Percentiles rank a stretch among this genome's conserved stretches.
phyloP scores from a whole-genome alignment of 1,140 invertebrate genomes.

The Lysiphlebus fabarum region DNA sequence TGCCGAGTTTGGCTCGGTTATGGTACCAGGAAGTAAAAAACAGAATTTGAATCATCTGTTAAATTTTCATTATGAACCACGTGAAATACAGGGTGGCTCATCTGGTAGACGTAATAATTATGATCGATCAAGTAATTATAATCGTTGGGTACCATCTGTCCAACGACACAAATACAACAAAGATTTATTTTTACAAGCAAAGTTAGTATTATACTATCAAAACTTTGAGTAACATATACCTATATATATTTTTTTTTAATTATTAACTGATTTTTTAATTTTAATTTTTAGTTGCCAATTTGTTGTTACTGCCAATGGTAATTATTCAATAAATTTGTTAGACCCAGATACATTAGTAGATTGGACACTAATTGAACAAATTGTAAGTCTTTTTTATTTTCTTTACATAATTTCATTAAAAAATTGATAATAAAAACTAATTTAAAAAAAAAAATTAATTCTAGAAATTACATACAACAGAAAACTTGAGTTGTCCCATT shows the following conservation, averaged over 20 bases:
- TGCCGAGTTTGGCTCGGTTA: conserved; percentile 77
- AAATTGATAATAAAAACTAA: no score
- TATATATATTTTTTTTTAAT: neutral
- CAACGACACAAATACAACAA: conserved; percentile 78
- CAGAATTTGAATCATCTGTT: conserved; percentile 89
- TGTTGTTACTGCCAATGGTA: conserved; percentile 76
- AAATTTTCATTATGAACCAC: conserved; percentile 77
- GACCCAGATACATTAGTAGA: conserved; percentile 88
- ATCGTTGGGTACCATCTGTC: conserved; percentile 51
- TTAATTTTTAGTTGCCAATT: conserved; percentile 85
- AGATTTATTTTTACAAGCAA: conserved; percentile 90
- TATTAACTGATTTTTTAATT: conserved; percentile 14
- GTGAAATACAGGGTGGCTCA: conserved; percentile 49
- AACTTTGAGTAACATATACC: no score
- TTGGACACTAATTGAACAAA: conserved; percentile 89
- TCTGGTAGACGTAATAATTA: conserved; percentile 32
- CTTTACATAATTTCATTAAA: conserved; percentile 7
- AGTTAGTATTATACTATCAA: conserved; percentile 61
- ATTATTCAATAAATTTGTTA: conserved; percentile 72
- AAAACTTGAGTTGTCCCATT: conserved; percentile 82
- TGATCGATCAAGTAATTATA: conserved; percentile 36
- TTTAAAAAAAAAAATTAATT: conserved; percentile 17
- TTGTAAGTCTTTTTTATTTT: conserved; percentile 63
- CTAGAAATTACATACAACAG: conserved; percentile 61
- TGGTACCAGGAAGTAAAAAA: conserved; percentile 81